Evolutionary conservation across 2,797 vertebrate species (phyloP).

Genomic region (Myotis myotis): DNA sequence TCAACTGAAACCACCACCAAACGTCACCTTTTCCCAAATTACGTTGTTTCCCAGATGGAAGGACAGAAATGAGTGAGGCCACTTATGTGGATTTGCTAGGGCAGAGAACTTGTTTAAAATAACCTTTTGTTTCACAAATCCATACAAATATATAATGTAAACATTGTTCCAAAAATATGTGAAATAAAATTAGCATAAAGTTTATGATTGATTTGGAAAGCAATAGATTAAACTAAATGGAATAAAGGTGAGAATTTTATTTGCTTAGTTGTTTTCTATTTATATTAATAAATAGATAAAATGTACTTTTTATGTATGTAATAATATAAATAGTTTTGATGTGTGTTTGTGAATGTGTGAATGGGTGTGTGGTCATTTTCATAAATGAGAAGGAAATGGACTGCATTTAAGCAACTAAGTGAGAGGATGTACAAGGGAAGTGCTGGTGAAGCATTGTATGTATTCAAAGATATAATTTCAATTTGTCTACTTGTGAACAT

Average conservation of each 20-base stretch:
- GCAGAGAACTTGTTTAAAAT: slow-evolving; percentile 54
- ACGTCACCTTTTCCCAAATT: neutral
- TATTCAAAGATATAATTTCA: neutral
- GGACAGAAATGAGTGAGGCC: slow-evolving; percentile 29
- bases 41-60: neutral
- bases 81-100: slow-evolving; percentile 59
- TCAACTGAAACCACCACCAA: neutral
- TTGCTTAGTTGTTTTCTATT: neutral
- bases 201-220: neutral
- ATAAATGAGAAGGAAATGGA: neutral
- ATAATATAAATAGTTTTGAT: neutral
- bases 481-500: neutral
- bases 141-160: slow-evolving; percentile 23
- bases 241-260: neutral
- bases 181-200: neutral
- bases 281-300: neutral
- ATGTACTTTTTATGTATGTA: neutral
- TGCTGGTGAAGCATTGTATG: neutral
- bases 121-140: neutral
- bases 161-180: neutral
- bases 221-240: neutral
- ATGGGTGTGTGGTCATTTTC: neutral
- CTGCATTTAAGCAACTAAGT: neutral
- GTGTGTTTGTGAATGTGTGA: neutral
- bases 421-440: neutral